Evolutionary conservation across 2,797 vertebrate genomes (phyloP).

Genomic region (Agapornis canus): DNA sequence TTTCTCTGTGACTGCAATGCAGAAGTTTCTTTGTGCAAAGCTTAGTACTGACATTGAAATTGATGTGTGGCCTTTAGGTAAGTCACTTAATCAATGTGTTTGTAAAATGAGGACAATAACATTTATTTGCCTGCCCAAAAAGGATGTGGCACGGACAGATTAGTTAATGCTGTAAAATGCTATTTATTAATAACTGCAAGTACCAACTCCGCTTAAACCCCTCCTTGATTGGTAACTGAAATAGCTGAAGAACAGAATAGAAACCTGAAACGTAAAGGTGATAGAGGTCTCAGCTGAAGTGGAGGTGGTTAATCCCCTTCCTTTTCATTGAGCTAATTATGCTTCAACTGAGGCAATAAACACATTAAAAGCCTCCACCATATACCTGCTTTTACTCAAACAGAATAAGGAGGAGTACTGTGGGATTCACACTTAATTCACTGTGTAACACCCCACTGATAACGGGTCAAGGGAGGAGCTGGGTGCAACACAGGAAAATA

Average conservation of each 20-base stretch:
- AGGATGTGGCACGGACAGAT: slow-evolving; percentile 7
- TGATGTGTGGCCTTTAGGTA: slow-evolving; percentile 62
- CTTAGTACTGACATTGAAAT: slow-evolving; percentile 10
- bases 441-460: background rate
- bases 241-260: background rate
- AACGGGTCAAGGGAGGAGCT: background rate
- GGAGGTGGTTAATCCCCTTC: background rate
- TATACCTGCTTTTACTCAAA: background rate
- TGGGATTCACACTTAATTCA: background rate
- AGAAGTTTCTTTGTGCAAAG: slow-evolving; percentile 10
- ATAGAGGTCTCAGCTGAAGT: background rate
- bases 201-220: background rate
- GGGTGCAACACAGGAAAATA: background rate
- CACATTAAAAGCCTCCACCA: background rate
- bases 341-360: background rate
- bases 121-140: slow-evolving; percentile 47
- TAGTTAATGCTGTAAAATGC: slow-evolving; percentile 29
- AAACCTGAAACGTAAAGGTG: slow-evolving; percentile 12
- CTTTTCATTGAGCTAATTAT: slow-evolving; percentile 14
- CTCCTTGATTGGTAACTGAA: slow-evolving; percentile 22
- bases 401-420: background rate
- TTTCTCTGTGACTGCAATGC: background rate
- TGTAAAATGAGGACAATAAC: slow-evolving; percentile 52
- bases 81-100: slow-evolving; percentile 68
- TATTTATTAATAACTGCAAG: slow-evolving; percentile 37